Evolutionary conservation across 2,888 invertebrate species (phyloP).

Genomic region (Tillus elongatus): DNA sequence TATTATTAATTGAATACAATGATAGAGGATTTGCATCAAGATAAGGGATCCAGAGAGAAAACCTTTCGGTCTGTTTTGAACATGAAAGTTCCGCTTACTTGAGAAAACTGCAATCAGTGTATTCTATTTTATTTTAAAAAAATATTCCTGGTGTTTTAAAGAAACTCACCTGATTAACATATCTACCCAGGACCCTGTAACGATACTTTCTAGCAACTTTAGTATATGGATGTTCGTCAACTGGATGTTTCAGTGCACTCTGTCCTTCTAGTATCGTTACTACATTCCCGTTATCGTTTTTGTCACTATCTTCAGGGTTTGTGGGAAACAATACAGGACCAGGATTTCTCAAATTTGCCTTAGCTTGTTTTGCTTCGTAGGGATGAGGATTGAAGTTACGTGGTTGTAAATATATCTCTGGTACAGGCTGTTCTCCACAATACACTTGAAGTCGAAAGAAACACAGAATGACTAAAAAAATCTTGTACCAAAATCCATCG

Average conservation of each 20-base stretch:
- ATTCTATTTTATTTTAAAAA: too few relatives aligned
- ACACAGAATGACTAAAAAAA: too few relatives aligned
- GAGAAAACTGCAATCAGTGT: too few relatives aligned
- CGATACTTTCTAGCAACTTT: constrained; percentile 13
- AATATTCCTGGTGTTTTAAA: too few relatives aligned
- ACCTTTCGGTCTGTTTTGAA: too few relatives aligned
- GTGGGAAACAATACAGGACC: constrained; percentile 26
- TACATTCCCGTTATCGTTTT: constrained; percentile 18
- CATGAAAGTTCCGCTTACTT: too few relatives aligned
- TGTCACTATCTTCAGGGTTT: constrained; percentile 16
- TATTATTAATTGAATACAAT: too few relatives aligned
- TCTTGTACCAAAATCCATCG: too few relatives aligned
- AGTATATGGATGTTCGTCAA: constrained; percentile 14
- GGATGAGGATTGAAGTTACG: constrained; percentile 43
- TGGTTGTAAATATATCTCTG: constrained; percentile 37
- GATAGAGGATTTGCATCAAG: too few relatives aligned
- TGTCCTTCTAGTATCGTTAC: constrained; percentile 9
- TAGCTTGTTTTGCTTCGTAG: constrained; percentile 19
- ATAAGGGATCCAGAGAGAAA: too few relatives aligned
- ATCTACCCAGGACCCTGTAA: constrained; percentile 12
- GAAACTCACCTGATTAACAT: constrained; percentile 6
- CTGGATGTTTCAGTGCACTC: constrained; percentile 6
- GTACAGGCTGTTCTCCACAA: constrained; percentile 35
- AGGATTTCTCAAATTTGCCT: neutral
- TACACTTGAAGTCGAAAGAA: too few relatives aligned